Conservation (phyloP, 1,140 invertebrate species). For the Bathynomus jamesi region DNA sequence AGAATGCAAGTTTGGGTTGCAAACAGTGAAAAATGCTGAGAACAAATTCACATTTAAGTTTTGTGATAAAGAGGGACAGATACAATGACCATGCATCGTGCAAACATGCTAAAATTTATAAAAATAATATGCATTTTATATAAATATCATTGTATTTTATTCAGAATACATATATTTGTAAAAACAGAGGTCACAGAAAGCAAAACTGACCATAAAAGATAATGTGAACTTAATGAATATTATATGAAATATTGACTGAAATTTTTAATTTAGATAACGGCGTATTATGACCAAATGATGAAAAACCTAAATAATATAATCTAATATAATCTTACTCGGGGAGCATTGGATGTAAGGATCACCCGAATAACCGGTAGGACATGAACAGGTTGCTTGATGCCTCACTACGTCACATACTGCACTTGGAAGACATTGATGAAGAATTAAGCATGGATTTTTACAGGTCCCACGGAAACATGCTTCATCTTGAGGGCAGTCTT, state of each 20-base stretch:
- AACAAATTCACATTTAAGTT: no score
- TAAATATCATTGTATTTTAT: constrained; percentile 1
- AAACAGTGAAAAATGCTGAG: constrained; percentile 25
- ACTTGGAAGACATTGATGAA: constrained; percentile 30
- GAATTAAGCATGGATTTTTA: constrained; percentile 36
- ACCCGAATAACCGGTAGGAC: constrained; percentile 26
- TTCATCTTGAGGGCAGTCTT: constrained; percentile 39
- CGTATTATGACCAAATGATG: no score
- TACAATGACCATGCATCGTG: constrained; percentile 37
- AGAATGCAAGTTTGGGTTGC: constrained; percentile 6
- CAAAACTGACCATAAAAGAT: no score
- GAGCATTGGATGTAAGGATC: constrained; percentile 34
- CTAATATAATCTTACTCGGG: constrained; percentile 36
- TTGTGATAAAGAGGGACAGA: constrained; percentile 5
- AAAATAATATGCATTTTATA: constrained; percentile 8
- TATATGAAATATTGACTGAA: no score
- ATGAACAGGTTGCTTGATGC: constrained; percentile 32
- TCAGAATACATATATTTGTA: no score
- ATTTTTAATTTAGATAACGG: no score
- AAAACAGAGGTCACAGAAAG: no score
- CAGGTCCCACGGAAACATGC: constrained; percentile 40
- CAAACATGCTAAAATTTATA: constrained; percentile 30
- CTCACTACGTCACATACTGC: constrained; percentile 31
- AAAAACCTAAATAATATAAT: no score
- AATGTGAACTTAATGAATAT: no score